phyloP scores from a whole-genome alignment of 2,888 invertebrate species.

The Nudaria mundana region DNA sequence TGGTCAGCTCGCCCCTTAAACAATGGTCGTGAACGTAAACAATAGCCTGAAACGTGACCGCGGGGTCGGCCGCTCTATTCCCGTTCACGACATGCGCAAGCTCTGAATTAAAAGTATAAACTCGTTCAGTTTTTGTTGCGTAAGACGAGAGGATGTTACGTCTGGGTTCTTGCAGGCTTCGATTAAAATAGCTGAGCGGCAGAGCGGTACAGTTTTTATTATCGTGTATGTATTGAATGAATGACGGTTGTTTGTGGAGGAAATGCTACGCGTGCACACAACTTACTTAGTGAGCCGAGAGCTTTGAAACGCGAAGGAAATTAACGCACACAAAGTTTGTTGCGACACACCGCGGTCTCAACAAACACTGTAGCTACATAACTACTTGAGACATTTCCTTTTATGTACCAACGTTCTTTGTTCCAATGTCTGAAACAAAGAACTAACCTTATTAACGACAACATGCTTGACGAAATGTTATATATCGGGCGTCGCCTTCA shows the following conservation, averaged over 20 bases:
- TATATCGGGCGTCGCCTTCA: no score
- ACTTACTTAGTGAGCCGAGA: not conserved
- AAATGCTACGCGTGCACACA: slow-evolving; percentile 13
- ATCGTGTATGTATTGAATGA: slow-evolving; percentile 13
- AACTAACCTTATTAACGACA: no score
- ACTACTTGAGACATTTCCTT: not conserved
- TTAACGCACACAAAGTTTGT: not conserved
- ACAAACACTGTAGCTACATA: not conserved
- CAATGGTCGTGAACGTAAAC: slow-evolving; percentile 41
- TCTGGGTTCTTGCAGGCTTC: slow-evolving; percentile 27
- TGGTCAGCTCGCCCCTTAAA: slow-evolving; percentile 38
- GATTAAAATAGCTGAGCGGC: slow-evolving; percentile 28
- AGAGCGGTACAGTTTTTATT: slow-evolving; percentile 21
- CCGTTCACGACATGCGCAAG: slow-evolving; percentile 35
- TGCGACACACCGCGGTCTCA: not conserved
- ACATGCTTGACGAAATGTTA: no score
- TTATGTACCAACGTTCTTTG: not conserved
- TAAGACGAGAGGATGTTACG: slow-evolving; percentile 36
- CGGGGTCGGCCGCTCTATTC: slow-evolving; percentile 35
- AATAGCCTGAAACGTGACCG: slow-evolving; percentile 56
- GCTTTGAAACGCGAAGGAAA: not conserved
- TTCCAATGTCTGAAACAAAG: no score
- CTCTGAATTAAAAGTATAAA: slow-evolving; percentile 22
- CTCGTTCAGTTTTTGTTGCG: slow-evolving; percentile 30
- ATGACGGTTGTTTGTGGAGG: slow-evolving; percentile 22